These are phyloP conservation scores for Sphaerophoria rueppellii DNA, from an alignment of 2,888 invertebrate species.

Conservation along the genomic window DNA sequence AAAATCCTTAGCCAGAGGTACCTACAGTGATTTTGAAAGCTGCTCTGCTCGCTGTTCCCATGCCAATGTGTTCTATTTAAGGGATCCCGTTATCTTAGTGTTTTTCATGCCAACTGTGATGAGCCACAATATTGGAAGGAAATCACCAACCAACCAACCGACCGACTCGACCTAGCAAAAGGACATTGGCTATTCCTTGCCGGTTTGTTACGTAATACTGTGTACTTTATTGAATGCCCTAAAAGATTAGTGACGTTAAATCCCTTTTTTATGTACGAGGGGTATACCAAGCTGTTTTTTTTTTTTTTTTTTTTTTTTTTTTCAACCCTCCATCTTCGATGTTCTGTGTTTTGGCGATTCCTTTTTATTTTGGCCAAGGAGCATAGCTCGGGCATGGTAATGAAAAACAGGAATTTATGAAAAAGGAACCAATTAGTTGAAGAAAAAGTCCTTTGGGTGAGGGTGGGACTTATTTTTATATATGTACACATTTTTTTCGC, in stretches of 20 bases:
- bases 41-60: no score
- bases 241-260: slow-evolving; percentile 42
- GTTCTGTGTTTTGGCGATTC: background rate
- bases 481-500: background rate
- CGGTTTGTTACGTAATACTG: slow-evolving; percentile 20
- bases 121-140: slow-evolving; percentile 2
- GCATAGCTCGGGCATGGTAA: slow-evolving; percentile 44
- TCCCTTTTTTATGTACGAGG: slow-evolving; percentile 14
- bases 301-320: background rate
- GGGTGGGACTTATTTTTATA: slow-evolving; percentile 20
- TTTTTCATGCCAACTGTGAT: slow-evolving; percentile 5
- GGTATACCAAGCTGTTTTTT: background rate
- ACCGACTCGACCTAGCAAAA: background rate
- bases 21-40: background rate
- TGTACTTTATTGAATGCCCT: slow-evolving; percentile 41
- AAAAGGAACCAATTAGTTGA: slow-evolving; percentile 62
- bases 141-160: background rate
- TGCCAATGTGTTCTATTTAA: background rate
- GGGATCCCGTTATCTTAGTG: background rate
- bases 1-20: background rate
- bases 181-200: slow-evolving; percentile 31
- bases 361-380: background rate
- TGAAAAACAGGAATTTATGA: slow-evolving; percentile 62
- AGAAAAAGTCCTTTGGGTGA: slow-evolving; percentile 15
- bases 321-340: no score